phyloP scores from a whole-genome alignment of 2,797 vertebrate species.

The Chiroxiphia lanceolata region DNA sequence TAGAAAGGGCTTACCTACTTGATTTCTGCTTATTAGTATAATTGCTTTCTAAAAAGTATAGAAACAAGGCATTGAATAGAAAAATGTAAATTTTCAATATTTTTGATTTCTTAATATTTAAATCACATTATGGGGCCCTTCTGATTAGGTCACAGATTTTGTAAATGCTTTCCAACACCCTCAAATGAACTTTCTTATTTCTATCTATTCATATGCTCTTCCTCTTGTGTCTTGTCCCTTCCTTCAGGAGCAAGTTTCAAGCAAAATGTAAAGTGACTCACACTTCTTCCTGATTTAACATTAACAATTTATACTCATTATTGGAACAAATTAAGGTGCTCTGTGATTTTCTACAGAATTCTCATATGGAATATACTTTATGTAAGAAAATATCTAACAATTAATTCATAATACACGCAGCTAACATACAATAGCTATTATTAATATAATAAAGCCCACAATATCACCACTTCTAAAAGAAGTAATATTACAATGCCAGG shows the following conservation, averaged over 20 bases:
- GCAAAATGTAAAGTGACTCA: not conserved
- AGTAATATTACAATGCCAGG: not conserved
- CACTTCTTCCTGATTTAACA: not conserved
- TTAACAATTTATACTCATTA: not conserved
- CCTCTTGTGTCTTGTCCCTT: not conserved
- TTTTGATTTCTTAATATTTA: not conserved
- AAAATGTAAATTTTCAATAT: not conserved
- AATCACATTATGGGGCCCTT: not conserved
- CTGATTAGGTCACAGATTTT: not conserved
- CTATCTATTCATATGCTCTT: not conserved
- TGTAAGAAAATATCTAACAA: not conserved
- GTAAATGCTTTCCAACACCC: not conserved
- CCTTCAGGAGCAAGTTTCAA: not conserved
- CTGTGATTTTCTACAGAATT: not conserved
- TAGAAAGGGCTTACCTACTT: not conserved
- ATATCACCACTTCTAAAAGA: not conserved
- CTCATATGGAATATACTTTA: not conserved
- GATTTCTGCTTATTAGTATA: not conserved
- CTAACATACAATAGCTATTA: not conserved
- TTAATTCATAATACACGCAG: not conserved
- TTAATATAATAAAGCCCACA: not conserved
- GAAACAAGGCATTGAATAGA: not conserved
- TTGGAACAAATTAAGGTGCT: not conserved
- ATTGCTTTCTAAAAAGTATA: not conserved
- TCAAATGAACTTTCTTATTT: not conserved